Base-by-base conservation (phyloP, 2,113 vertebrate genomes). In the Oenanthe oenanthe region DNA sequence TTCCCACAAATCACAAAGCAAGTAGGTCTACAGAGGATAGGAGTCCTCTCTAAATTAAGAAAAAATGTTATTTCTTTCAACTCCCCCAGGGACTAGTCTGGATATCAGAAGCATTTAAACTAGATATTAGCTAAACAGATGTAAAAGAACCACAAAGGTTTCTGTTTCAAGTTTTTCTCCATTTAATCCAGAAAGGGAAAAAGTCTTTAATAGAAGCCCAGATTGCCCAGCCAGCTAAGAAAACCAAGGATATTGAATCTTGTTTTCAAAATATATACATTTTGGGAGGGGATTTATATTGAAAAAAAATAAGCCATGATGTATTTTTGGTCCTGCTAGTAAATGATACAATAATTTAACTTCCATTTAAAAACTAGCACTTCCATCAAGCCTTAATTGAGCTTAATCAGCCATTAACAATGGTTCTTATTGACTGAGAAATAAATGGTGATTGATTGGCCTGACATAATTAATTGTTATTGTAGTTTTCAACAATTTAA, bases 361-460 rank as follows among this genome's bases (percentile, higher is more conserved):
- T 92, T 93, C 63, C 58, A 42, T 68, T 85, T 93, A 71, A 96
- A 95, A 95, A 68, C 65, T 32, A 66, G 16, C 7, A 20, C 50
- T 86, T 93, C 36, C n/a, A 85, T 89, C 66, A 89, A 86, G 70
- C 75, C 20, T 91, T 93, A 92, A 91, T 29, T 93, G 93, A 91
- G 38, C 29, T 90, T 83, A 91, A 95, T 93, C 79, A 89, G 63
- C 60, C 26, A 20, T 87, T 92, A 95, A 22, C 53, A 82, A 47
- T 53, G 45, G 13, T 83, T 95, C 40, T 85, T 86, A 66, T 82
- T 96, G 78, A 60, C 63, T 91, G 74, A 91, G 72, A 95, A 95
- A 80, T 67, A 94, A 95, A 88, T 36, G 24, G 26, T 42, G 45
- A 76, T 88, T 83, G 66, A 92, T 76, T 71, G 24, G 43, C 13